These are phyloP conservation scores for Callocephalon fimbriatum DNA, from an alignment of 2,113 vertebrate species.

Conservation along the genomic window DNA sequence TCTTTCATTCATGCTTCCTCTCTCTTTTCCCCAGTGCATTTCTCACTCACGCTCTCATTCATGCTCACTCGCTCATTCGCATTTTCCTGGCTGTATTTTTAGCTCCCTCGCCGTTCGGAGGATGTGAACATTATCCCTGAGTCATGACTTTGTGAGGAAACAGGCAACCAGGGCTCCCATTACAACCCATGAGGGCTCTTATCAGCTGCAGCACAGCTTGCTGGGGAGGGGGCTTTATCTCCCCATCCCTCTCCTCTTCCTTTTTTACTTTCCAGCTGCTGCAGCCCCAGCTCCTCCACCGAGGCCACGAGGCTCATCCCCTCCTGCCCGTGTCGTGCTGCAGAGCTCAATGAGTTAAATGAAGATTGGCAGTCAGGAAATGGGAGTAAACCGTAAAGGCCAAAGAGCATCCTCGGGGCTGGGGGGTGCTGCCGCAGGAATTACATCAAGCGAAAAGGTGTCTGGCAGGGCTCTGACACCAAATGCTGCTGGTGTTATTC, in stretches of 20 bases:
- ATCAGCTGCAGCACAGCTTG: constrained; percentile 72
- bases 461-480: constrained; percentile 12
- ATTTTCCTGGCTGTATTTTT: constrained; percentile 86
- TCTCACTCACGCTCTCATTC: constrained; percentile 60
- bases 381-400: constrained; percentile 1
- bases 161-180: constrained; percentile 63
- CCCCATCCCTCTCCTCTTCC: background rate
- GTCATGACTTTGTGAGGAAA: constrained; percentile 88
- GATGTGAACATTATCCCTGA: constrained; percentile 85
- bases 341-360: background rate
- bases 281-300: background rate
- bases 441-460: constrained; percentile 12
- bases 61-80: constrained; percentile 45
- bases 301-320: background rate
- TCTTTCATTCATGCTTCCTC: constrained; percentile 34
- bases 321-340: background rate
- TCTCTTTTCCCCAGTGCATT: constrained; percentile 34
- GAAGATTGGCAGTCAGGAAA: constrained; percentile 57
- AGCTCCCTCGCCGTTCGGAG: constrained; percentile 83
- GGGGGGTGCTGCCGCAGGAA: background rate
- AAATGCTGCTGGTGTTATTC: background rate
- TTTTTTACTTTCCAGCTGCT: constrained; percentile 2
- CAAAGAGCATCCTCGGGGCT: constrained; percentile 26
- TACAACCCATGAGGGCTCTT: constrained; percentile 68
- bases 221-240: constrained; percentile 13